These are phyloP conservation scores for Ectropis crepuscularia DNA, from an alignment of 2,888 invertebrate species.

Conservation along the genomic window DNA sequence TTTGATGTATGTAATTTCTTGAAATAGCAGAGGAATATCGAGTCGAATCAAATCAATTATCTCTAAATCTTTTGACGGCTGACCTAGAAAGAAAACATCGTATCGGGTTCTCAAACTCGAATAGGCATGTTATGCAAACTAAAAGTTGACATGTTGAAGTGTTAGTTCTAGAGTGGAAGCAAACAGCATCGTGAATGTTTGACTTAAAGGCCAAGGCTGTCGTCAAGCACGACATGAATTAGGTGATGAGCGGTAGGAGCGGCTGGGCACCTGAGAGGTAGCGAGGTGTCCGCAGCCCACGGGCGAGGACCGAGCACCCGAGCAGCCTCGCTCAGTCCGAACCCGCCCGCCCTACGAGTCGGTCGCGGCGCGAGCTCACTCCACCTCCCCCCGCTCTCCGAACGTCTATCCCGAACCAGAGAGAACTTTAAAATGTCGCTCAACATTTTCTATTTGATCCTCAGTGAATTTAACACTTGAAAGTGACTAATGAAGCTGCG, in stretches of 20 bases:
- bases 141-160: background rate
- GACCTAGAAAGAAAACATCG: too few relatives aligned
- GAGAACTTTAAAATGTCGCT: slow-evolving; percentile 71
- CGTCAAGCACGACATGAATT: slow-evolving; percentile 41
- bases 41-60: too few relatives aligned
- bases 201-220: slow-evolving; percentile 36
- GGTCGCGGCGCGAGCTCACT: slow-evolving; percentile 48
- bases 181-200: slow-evolving; percentile 8
- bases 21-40: too few relatives aligned
- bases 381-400: slow-evolving; percentile 43
- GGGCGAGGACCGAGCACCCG: slow-evolving; percentile 28
- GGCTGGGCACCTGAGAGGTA: slow-evolving; percentile 40
- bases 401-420: slow-evolving; percentile 52
- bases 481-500: slow-evolving; percentile 66
- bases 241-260: slow-evolving; percentile 43
- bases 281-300: slow-evolving; percentile 28
- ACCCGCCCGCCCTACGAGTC: slow-evolving; percentile 51
- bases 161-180: slow-evolving; percentile 4
- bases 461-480: slow-evolving; percentile 54
- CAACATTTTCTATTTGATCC: slow-evolving; percentile 47
- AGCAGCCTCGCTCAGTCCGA: slow-evolving; percentile 57
- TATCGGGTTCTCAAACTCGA: too few relatives aligned
- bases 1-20: too few relatives aligned
- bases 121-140: background rate
- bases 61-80: too few relatives aligned